phyloP scores from a whole-genome alignment of 2,888 invertebrate genomes.

The Scaptomyza cyrtandrae region DNA sequence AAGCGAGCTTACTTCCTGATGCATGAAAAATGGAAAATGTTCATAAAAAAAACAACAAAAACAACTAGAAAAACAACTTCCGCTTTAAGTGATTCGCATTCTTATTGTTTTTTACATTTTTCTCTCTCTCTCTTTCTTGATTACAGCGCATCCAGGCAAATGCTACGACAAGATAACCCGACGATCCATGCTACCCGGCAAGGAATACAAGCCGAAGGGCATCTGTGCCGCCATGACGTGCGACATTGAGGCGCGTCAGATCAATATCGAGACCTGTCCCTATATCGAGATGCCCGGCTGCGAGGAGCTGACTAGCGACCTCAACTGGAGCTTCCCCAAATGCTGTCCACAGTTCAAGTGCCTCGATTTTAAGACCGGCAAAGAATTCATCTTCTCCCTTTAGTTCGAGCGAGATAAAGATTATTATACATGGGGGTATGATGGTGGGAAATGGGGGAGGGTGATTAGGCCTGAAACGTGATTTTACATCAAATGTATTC shows the following conservation, averaged over 20 bases:
- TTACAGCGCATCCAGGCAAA: conserved; percentile 83
- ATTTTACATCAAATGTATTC: conserved; percentile 73
- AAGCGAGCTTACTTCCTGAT: conserved; percentile 39
- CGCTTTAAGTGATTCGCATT: conserved; percentile 50
- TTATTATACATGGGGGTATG: too few species aligned
- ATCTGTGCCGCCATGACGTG: conserved; percentile 84
- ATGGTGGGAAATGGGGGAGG: background rate
- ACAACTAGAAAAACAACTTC: conserved; percentile 50
- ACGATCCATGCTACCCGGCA: conserved; percentile 82
- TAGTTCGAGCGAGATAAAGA: conserved; percentile 44
- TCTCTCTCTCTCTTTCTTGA: background rate
- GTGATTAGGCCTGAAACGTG: conserved; percentile 57
- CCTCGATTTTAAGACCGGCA: conserved; percentile 83
- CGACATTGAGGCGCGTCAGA: conserved; percentile 79
- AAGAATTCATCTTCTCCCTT: conserved; percentile 80
- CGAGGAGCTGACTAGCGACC: conserved; percentile 82
- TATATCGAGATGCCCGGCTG: conserved; percentile 83
- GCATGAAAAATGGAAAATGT: conserved; percentile 16
- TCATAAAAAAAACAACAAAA: conserved; percentile 23
- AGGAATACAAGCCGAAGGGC: conserved; percentile 84
- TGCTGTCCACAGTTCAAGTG: conserved; percentile 84
- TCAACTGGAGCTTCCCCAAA: conserved; percentile 83
- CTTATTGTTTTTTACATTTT: conserved; percentile 23
- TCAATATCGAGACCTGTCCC: conserved; percentile 84
- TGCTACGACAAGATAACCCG: conserved; percentile 83